Conservation (phyloP, 2,888 invertebrate species). For the Mimumesa dahlbomi region DNA sequence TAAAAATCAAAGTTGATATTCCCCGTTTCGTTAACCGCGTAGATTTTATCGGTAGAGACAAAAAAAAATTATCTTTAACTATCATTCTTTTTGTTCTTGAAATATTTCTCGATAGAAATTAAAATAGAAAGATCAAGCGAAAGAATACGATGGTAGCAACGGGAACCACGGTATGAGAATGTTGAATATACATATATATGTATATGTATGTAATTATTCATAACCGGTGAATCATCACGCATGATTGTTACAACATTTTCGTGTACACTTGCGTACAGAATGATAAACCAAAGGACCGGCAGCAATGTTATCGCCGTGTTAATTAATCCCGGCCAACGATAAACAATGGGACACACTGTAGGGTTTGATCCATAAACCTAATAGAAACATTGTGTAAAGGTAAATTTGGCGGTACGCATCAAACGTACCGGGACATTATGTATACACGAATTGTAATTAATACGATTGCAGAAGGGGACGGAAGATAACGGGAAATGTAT, state of each 20-base stretch:
- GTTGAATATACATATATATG: no score
- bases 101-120: background rate
- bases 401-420: slow-evolving; percentile 51
- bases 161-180: background rate
- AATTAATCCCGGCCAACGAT: slow-evolving; percentile 49
- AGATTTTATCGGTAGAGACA: no score
- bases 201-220: no score
- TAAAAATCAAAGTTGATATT: no score
- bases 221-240: no score
- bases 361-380: slow-evolving; percentile 50
- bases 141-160: no score
- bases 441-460: slow-evolving; percentile 60
- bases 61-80: no score
- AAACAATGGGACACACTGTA: slow-evolving; percentile 44
- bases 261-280: slow-evolving; percentile 11
- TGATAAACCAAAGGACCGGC: slow-evolving; percentile 30
- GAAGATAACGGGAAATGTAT: slow-evolving; percentile 31
- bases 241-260: background rate
- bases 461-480: slow-evolving; percentile 36
- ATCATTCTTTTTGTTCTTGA: no score
- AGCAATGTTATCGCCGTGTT: slow-evolving; percentile 41
- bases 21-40: no score
- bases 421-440: slow-evolving; percentile 43
- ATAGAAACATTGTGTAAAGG: slow-evolving; percentile 61
- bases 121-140: no score